phyloP scores from a whole-genome alignment of 2,888 invertebrate species.

The Drosophila pegasa region DNA sequence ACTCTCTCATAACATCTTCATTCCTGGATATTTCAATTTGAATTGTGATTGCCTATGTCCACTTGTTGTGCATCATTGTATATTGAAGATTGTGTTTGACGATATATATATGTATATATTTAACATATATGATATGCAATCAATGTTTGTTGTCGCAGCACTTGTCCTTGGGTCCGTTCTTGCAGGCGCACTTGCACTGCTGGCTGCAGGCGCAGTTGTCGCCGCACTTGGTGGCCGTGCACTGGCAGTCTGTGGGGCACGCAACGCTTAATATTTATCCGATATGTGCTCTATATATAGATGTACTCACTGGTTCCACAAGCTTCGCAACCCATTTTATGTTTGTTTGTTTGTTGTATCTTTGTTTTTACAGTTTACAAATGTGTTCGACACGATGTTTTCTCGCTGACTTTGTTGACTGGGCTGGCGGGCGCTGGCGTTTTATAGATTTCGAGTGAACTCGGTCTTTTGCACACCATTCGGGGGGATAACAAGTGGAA shows the following conservation, averaged over 20 bases:
- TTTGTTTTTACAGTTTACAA: constrained; percentile 4
- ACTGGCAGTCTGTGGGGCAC: constrained; percentile 65
- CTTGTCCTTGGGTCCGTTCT: constrained; percentile 72
- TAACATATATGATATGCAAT: not conserved
- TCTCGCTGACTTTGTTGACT: constrained; percentile 13
- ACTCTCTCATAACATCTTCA: too few species aligned
- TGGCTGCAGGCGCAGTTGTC: constrained; percentile 74
- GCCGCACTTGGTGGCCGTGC: constrained; percentile 70
- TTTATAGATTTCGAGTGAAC: constrained; percentile 51
- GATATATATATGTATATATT: not conserved
- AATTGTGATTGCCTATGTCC: not conserved
- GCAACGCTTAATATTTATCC: not conserved
- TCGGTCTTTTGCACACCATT: constrained; percentile 59
- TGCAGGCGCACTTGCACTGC: constrained; percentile 74
- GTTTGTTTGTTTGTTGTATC: constrained; percentile 9
- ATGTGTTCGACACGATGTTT: constrained; percentile 2
- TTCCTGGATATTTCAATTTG: too few species aligned
- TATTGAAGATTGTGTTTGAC: too few species aligned
- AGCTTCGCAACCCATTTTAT: constrained; percentile 72
- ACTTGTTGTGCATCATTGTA: not conserved
- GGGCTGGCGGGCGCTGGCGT: constrained; percentile 1
- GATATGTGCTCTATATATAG: not conserved
- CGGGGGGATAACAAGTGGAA: not conserved
- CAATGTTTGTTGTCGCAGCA: constrained; percentile 69
- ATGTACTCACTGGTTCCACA: constrained; percentile 70